Base-by-base conservation (phyloP, 2,888 invertebrate species). In the Notodonta ziczac region DNA sequence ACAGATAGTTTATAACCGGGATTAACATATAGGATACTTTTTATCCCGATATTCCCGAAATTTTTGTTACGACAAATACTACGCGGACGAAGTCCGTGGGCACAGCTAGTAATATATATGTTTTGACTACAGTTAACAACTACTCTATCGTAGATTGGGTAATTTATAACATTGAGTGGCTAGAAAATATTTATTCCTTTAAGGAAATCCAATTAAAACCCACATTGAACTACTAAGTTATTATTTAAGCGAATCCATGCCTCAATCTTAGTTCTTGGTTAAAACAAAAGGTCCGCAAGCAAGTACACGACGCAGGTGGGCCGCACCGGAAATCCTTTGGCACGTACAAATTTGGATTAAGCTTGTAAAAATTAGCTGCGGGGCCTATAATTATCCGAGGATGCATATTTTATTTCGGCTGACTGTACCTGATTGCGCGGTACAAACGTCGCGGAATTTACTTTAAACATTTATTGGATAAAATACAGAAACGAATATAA, bases 341-440 rank as follows among this genome's bases (percentile, higher is more conserved):
- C 65, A 65, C 65, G 61, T 73, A 73, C 75, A 72, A 76, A 76
- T 81, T 78, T 70, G 74, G 70, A 66, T 78, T 73, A 74, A 73
- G 73, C 69, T 70, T 63, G 66, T 76, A 77, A 80, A 75, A 78
- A 77, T 79, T 78, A 76, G 76, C 70, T 52, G n/a, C 10, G 55
- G 56, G 61, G 60, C 63, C 63, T 62, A 62, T 73, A 71, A 73
- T 73, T 71, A 69, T 67, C 46, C 56, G 44, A 55, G 65, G 59
- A 63, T 70, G 67, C 61, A 70, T 69, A 69, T 70, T 69, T 66
- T 63, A 67, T 64, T 61, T 14, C 16, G 40, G 24, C 42, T 16
- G 40, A 62, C 56, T 51, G 56, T 56, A 55, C 52, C 24, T 51
- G 14, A 58, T 14, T 39, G 14, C 13, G 5, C 12, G 54, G 39